Percentiles rank a stretch among this genome's conserved stretches.
These are phyloP conservation scores for Tenualosa ilisha DNA, from an alignment of 2,797 vertebrate species.

Conservation along the genomic window DNA sequence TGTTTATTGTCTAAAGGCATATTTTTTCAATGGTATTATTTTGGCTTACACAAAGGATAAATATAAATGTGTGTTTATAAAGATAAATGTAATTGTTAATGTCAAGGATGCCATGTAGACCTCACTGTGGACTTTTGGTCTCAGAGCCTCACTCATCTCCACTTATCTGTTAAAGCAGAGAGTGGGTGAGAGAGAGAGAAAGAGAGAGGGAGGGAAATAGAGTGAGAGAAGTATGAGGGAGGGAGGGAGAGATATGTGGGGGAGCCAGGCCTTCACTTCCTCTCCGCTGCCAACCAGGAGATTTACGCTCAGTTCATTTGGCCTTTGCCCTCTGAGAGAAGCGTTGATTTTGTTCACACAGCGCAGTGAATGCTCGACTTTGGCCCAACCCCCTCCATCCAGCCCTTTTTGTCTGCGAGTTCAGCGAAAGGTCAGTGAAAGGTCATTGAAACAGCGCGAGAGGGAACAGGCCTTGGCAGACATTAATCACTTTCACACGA, in stretches of 20 bases:
- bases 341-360: not conserved
- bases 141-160: not conserved
- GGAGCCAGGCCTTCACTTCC: constrained; percentile 7
- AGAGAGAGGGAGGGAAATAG: constrained; percentile 33
- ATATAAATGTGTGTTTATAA: not conserved
- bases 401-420: constrained; percentile 22
- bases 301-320: not conserved
- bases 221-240: constrained; percentile 8
- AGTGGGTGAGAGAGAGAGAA: not conserved
- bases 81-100: not conserved
- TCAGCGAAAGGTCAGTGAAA: not conserved
- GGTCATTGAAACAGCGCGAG: not conserved
- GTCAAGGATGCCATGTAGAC: not conserved
- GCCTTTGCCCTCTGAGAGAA: not conserved
- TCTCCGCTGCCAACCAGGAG: constrained; percentile 35
- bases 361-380: not conserved
- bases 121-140: not conserved
- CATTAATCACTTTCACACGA: constrained; percentile 42
- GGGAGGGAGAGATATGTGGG: constrained; percentile 36
- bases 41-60: not conserved
- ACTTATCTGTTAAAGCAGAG: not conserved
- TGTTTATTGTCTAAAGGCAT: no score
- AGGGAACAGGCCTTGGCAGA: constrained; percentile 29
- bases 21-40: not conserved
- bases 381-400: not conserved